Percentiles rank a stretch among this genome's conserved stretches.
Evolutionary conservation across 2,888 invertebrate species (phyloP).

Genomic region (Sphaeridia pumilis): DNA sequence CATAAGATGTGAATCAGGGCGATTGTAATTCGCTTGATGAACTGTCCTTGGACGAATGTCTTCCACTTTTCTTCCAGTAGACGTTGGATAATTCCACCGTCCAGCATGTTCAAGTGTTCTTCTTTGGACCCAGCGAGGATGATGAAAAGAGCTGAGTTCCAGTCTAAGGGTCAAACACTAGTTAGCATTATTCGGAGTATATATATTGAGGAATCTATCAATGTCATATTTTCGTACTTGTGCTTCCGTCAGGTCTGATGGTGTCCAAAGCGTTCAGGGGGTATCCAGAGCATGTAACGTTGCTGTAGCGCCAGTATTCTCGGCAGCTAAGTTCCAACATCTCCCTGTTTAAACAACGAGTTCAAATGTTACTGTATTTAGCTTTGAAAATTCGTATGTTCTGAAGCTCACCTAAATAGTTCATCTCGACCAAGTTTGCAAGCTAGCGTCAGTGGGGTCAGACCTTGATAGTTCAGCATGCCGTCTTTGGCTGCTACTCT

Average conservation of each 20-base stretch:
- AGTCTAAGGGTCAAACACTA: slow-evolving; percentile 56
- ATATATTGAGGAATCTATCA: too few relatives aligned
- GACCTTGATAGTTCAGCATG: slow-evolving; percentile 72
- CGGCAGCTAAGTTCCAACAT: slow-evolving; percentile 90
- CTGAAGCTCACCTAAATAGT: slow-evolving; percentile 55
- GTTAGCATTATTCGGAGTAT: too few relatives aligned
- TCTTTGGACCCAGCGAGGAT: slow-evolving; percentile 95
- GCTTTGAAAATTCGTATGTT: background rate
- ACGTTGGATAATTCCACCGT: slow-evolving; percentile 94
- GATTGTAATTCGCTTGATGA: slow-evolving; percentile 78
- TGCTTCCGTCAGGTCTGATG: slow-evolving; percentile 81
- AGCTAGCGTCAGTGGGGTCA: slow-evolving; percentile 90
- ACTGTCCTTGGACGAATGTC: slow-evolving; percentile 91
- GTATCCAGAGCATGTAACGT: slow-evolving; percentile 96
- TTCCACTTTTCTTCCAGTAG: slow-evolving; percentile 99
- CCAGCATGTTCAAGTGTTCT: slow-evolving; percentile 96
- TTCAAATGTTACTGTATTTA: background rate
- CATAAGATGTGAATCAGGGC: slow-evolving; percentile 74
- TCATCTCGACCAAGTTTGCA: slow-evolving; percentile 92
- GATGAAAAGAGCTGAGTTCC: slow-evolving; percentile 96
- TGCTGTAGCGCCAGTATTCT: slow-evolving; percentile 98
- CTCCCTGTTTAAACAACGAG: slow-evolving; percentile 47
- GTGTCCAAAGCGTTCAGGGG: slow-evolving; percentile 94
- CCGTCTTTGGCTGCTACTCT: slow-evolving; percentile 85
- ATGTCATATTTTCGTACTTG: slow-evolving; percentile 54